Evolutionary conservation across 2,113 vertebrate genomes (phyloP).

Genomic region (Pipra filicauda): DNA sequence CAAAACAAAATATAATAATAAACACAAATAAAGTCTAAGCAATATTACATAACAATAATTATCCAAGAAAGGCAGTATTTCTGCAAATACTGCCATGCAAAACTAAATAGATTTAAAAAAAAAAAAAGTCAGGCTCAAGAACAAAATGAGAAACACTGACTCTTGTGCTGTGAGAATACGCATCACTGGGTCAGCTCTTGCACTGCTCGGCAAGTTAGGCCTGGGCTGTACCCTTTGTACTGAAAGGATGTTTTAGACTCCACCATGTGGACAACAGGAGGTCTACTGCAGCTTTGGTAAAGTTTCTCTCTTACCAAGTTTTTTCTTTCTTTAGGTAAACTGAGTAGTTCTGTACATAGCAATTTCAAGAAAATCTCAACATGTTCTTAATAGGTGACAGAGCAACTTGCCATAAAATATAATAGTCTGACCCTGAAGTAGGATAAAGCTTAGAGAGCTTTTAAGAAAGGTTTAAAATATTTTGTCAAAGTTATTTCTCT

Average conservation of each 20-base stretch:
- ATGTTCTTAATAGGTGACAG: background rate
- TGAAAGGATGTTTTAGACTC: background rate
- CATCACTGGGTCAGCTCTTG: background rate
- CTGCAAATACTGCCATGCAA: background rate
- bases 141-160: background rate
- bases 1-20: background rate
- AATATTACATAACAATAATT: background rate
- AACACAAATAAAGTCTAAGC: background rate
- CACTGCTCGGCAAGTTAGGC: background rate
- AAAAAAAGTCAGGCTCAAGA: background rate
- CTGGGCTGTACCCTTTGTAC: background rate
- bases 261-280: slow-evolving; percentile 41
- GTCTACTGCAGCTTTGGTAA: background rate
- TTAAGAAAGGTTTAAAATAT: background rate
- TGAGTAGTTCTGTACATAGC: background rate
- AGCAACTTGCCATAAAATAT: background rate
- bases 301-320: background rate
- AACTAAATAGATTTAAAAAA: background rate
- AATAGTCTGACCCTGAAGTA: background rate
- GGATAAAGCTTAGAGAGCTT: background rate
- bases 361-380: slow-evolving; percentile 1
- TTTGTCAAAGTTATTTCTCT: background rate
- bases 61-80: background rate
- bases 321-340: background rate
- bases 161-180: background rate